Evolutionary conservation across 2,113 vertebrate genomes (phyloP), one percentile per base, ranked within the genome.

Genomic region (Scortum barcoo): DNA sequence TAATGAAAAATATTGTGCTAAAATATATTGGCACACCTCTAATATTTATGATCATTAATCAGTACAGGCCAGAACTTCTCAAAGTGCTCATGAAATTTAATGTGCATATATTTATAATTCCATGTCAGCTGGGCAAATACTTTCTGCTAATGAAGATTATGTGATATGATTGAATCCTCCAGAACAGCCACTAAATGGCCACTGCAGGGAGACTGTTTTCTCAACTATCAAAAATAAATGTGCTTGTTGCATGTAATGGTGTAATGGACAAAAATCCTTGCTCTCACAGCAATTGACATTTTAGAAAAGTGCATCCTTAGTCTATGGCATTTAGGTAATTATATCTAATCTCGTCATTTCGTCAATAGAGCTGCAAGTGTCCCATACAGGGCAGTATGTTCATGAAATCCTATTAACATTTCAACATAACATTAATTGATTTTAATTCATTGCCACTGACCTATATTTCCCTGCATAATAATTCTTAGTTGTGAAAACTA

Each of bases 381-480:
- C 9, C 50, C 46, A 38, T 51, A 30, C 26, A 36, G 22, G 19
- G n/a, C 22, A 36, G 13, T 24, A 5, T 56, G 11, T 46, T 14
- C 4, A 30, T 66, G 40, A 46, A 28, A 46, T 8, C 33, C 33
- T 36, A 36, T 36, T 36, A 36, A 36, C 6, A 36, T 36, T n/a
- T n/a, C n/a, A n/a, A n/a, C n/a, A n/a, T 36, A 36, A 36, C 33
- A 36, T 36, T 3, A 36, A 36, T 6, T 36, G 80, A 26, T 46
- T 57, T 33, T 13, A 46, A 53, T 67, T 30, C 42, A 17, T 19
- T 28, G 69, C 26, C 26, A 36, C 33, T 65, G 26, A 66, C 58
- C 72, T 71, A 73, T 46, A 73, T 72, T 74, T 68, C 17, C 28
- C 20, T 53, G 62, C 20, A 70, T 57, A 60, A 69, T 57, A 48